Evolutionary conservation across 2,888 invertebrate species (phyloP).

Genomic region (Thereva unica): DNA sequence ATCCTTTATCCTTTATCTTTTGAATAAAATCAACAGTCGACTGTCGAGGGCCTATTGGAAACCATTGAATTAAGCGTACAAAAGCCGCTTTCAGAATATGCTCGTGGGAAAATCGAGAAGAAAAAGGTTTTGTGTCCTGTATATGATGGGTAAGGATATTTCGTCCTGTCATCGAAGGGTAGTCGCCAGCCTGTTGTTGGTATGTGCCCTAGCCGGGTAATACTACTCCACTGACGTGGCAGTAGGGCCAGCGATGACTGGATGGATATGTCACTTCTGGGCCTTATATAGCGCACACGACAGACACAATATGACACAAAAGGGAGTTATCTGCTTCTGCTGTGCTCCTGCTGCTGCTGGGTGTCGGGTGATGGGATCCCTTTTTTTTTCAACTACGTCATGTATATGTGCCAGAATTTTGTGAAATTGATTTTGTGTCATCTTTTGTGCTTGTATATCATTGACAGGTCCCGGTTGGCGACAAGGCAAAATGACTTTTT

Average conservation of each 20-base stretch:
- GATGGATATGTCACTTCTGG: conserved; percentile 26
- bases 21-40: no score
- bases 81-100: conserved; percentile 12
- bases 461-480: conserved; percentile 17
- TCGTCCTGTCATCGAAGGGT: conserved; percentile 7
- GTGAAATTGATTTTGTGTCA: conserved; percentile 38
- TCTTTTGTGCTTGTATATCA: conserved; percentile 22
- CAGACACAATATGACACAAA: conserved; percentile 2
- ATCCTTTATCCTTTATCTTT: conserved; percentile 3
- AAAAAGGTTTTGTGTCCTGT: conserved; percentile 12
- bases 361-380: no score
- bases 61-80: conserved; percentile 24
- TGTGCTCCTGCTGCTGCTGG: no score
- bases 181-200: neutral
- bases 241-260: neutral
- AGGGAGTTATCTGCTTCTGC: no score
- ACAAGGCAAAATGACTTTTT: conserved; percentile 19
- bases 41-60: no score
- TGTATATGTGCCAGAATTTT: conserved; percentile 13
- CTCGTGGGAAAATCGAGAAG: conserved; percentile 11
- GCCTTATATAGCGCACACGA: neutral
- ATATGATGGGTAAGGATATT: conserved; percentile 23
- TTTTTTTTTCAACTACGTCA: neutral
- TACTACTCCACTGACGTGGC: neutral
- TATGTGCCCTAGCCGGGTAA: conserved; percentile 10